These are phyloP conservation scores for Oophaga sylvatica DNA, from an alignment of 2,797 vertebrate genomes.

Conservation along the genomic window DNA sequence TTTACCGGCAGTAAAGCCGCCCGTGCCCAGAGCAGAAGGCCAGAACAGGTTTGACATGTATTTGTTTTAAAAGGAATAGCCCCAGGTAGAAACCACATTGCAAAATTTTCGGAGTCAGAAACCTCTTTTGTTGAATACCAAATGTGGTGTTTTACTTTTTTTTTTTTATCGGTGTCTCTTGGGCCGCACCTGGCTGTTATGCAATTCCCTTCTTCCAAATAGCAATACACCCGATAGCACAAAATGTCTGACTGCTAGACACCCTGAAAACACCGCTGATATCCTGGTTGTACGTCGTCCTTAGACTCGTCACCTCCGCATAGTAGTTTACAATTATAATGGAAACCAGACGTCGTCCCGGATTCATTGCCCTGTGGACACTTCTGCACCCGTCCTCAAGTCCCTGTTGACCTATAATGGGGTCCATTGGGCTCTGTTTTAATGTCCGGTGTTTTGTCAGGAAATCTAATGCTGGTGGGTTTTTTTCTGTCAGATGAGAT, in stretches of 20 bases:
- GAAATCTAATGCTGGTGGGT: too few species aligned
- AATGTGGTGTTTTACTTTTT: not conserved
- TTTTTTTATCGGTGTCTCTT: not conserved
- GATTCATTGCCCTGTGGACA: too few species aligned
- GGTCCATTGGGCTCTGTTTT: too few species aligned
- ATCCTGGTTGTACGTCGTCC: not conserved
- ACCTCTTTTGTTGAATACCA: not conserved
- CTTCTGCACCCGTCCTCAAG: too few species aligned
- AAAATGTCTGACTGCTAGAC: not conserved
- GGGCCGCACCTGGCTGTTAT: not conserved
- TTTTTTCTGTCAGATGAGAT: too few species aligned
- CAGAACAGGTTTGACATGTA: conserved; percentile 9
- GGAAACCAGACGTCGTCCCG: too few species aligned
- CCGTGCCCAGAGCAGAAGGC: not conserved
- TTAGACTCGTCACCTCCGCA: too few species aligned
- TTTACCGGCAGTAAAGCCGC: too few species aligned
- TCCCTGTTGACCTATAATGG: too few species aligned
- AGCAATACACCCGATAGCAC: not conserved
- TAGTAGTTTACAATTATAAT: too few species aligned
- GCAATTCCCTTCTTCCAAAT: not conserved
- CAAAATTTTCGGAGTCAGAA: not conserved
- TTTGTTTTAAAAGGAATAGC: not conserved
- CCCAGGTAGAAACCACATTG: not conserved
- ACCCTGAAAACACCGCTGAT: not conserved
- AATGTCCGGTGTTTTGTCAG: too few species aligned